A percentile compares a stretch with the other conserved stretches of the same genome.
Evolutionary conservation across 1,140 invertebrate species (phyloP).

Genomic region (Pseudoatta argentina): DNA sequence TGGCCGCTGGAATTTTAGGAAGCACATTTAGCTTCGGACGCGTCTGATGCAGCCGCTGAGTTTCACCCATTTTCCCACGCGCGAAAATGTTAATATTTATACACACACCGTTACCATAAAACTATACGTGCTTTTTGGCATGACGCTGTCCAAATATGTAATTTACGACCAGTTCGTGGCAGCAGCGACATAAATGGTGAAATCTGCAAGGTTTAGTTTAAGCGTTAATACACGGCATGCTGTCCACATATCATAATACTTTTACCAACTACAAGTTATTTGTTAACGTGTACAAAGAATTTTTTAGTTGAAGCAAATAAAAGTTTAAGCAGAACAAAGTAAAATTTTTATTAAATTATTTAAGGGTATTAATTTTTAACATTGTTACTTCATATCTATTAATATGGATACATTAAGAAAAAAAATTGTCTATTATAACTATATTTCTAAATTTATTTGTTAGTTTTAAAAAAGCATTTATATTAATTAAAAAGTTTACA

Average conservation of each 20-base stretch:
- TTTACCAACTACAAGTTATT: constrained; percentile 23
- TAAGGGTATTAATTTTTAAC: constrained; percentile 20
- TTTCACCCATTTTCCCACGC: constrained; percentile 40
- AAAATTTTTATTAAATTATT: not conserved
- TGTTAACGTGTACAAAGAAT: not conserved
- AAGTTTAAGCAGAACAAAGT: not conserved
- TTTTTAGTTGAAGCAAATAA: not conserved
- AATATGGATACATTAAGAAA: not conserved
- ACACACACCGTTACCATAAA: not conserved
- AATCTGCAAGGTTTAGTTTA: constrained; percentile 30
- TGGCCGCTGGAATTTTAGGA: constrained; percentile 19
- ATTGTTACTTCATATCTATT: not conserved
- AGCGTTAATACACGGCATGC: not conserved
- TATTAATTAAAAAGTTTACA: not conserved
- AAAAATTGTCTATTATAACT: not conserved
- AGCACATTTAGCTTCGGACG: constrained; percentile 43
- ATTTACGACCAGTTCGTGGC: constrained; percentile 30
- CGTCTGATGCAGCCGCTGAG: constrained; percentile 32
- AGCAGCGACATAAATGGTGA: constrained; percentile 26
- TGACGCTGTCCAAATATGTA: constrained; percentile 1
- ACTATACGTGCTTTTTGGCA: constrained; percentile 13
- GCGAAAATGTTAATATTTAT: constrained; percentile 44
- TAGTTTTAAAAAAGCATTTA: not conserved
- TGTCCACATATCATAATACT: not conserved
- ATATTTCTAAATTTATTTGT: not conserved